Evolutionary conservation across 2,113 vertebrate genomes (phyloP).

Genomic region (Tupaia chinensis): DNA sequence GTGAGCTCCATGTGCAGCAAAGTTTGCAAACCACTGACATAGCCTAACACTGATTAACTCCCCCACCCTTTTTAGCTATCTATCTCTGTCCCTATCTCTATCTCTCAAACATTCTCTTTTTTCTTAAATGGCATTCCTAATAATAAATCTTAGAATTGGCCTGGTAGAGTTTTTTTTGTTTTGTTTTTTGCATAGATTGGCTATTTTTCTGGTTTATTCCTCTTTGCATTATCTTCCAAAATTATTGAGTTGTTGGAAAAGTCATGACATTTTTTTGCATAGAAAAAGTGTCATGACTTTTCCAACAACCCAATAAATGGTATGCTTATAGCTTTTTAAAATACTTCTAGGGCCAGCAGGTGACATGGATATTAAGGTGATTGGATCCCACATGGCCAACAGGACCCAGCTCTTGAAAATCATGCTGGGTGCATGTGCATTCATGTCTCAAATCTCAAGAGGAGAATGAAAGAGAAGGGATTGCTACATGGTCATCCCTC

Average conservation of each 20-base stretch:
- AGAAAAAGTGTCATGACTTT: too few species aligned
- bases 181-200: background rate
- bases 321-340: background rate
- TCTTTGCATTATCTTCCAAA: conserved; percentile 33
- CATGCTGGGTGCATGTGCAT: too few species aligned
- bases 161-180: too few species aligned
- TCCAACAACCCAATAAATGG: background rate
- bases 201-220: background rate
- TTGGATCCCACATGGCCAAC: too few species aligned
- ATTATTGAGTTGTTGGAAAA: background rate
- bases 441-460: too few species aligned
- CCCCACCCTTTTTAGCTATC: too few species aligned
- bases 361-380: too few species aligned
- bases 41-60: background rate
- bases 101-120: background rate
- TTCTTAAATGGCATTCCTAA: background rate
- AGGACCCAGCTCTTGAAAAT: too few species aligned
- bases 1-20: background rate
- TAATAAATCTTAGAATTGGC: background rate
- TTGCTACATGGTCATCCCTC: too few species aligned
- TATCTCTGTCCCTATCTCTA: background rate
- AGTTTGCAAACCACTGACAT: background rate
- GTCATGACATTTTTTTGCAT: too few species aligned
- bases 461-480: too few species aligned
- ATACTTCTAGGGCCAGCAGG: too few species aligned